Evolutionary conservation across 2,888 invertebrate genomes (phyloP).

Genomic region (Thalpophila matura): DNA sequence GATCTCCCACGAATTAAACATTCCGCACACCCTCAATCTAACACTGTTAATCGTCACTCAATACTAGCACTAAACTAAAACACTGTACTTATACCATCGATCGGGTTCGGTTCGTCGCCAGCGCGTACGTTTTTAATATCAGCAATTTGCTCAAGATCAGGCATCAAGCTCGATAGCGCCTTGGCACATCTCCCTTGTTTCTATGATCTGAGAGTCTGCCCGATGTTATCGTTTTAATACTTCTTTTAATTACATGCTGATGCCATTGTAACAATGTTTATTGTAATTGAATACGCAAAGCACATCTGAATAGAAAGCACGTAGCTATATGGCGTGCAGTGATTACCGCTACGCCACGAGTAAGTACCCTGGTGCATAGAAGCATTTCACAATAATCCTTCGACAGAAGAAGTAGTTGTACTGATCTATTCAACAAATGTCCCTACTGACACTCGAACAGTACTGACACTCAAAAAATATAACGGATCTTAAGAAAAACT

Average conservation of each 20-base stretch:
- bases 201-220: too few relatives aligned
- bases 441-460: neutral
- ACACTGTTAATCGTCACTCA: too few relatives aligned
- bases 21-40: too few relatives aligned
- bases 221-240: slow-evolving; percentile 19
- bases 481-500: neutral
- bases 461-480: too few relatives aligned
- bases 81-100: too few relatives aligned
- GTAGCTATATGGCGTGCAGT: slow-evolving; percentile 62
- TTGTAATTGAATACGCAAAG: slow-evolving; percentile 65
- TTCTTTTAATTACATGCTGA: slow-evolving; percentile 23
- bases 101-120: too few relatives aligned
- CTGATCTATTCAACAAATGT: neutral
- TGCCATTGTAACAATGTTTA: slow-evolving; percentile 22
- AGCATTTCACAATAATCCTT: slow-evolving; percentile 62
- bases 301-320: slow-evolving; percentile 72
- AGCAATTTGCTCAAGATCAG: too few relatives aligned
- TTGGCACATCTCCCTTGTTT: too few relatives aligned
- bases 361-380: slow-evolving; percentile 43
- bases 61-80: too few relatives aligned
- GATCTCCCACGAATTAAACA: too few relatives aligned
- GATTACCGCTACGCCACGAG: slow-evolving; percentile 64
- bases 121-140: too few relatives aligned
- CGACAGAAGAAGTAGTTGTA: slow-evolving; percentile 51
- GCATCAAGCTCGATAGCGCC: too few relatives aligned